Evolutionary conservation across 2,888 invertebrate genomes (phyloP).

Genomic region (Orthosia gothica): DNA sequence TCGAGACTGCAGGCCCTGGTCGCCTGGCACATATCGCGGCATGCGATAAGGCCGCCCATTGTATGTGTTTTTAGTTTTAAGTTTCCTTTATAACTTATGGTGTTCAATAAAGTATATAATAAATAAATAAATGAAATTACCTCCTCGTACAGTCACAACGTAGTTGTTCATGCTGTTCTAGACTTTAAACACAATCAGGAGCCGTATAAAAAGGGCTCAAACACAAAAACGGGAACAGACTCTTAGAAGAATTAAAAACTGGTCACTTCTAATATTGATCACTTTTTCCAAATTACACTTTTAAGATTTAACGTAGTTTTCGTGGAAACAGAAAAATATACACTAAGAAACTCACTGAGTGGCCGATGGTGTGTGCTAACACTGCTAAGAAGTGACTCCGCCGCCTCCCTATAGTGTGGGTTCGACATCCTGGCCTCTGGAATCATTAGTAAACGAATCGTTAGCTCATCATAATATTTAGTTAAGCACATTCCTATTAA

Average conservation of each 20-base stretch:
- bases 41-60: no score
- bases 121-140: background rate
- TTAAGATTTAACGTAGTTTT: background rate
- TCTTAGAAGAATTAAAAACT: no score
- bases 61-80: no score
- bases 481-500: background rate
- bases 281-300: background rate
- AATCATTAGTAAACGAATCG: slow-evolving; percentile 48
- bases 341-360: slow-evolving; percentile 77
- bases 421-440: slow-evolving; percentile 80
- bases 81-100: no score
- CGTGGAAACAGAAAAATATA: background rate
- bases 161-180: background rate
- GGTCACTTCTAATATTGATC: background rate
- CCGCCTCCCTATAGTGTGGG: slow-evolving; percentile 88
- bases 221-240: background rate
- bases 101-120: no score
- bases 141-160: background rate
- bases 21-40: no score
- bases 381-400: slow-evolving; percentile 88
- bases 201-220: no score
- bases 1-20: no score
- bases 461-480: slow-evolving; percentile 21
- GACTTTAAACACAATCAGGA: background rate
- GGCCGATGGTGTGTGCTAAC: slow-evolving; percentile 82